Evolutionary conservation across 1,140 invertebrate species (phyloP).

Genomic region (Drosophila ficusphila): DNA sequence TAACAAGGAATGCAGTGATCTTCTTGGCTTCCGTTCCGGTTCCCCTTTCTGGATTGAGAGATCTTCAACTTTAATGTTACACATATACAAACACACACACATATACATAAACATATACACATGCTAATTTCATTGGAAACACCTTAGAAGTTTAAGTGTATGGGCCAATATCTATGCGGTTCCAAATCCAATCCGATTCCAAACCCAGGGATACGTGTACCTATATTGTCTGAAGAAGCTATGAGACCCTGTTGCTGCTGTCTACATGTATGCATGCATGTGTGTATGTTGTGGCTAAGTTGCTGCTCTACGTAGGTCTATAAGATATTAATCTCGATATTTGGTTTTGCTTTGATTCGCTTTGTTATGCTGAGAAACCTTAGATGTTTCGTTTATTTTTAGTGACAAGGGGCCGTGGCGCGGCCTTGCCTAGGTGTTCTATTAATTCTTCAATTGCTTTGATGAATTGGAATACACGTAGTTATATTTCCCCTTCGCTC

Average conservation of each 20-base stretch:
- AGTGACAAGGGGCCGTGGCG: slow-evolving; percentile 39
- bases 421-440: slow-evolving; percentile 52
- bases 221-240: slow-evolving; percentile 43
- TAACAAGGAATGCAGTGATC: slow-evolving; percentile 26
- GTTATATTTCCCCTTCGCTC: slow-evolving; percentile 42
- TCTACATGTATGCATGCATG: slow-evolving; percentile 42
- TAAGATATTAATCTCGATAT: slow-evolving; percentile 56
- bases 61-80: slow-evolving; percentile 49
- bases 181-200: slow-evolving; percentile 8
- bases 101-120: slow-evolving; percentile 59
- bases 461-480: slow-evolving; percentile 82
- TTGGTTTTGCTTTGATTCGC: slow-evolving; percentile 41
- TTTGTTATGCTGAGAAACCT: slow-evolving; percentile 75
- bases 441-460: slow-evolving; percentile 78
- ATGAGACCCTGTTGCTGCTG: slow-evolving; percentile 21
- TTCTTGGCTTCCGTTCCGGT: slow-evolving; percentile 4
- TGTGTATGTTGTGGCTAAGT: slow-evolving; percentile 58
- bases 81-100: slow-evolving; percentile 77
- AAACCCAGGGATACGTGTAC: slow-evolving; percentile 5
- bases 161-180: slow-evolving; percentile 41
- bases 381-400: slow-evolving; percentile 75
- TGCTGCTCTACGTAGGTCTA: slow-evolving; percentile 54
- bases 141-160: slow-evolving; percentile 36
- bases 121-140: slow-evolving; percentile 52
- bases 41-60: slow-evolving; percentile 32